Conservation (phyloP, 2,888 invertebrate species). For the Stenolophus ochropezus region DNA sequence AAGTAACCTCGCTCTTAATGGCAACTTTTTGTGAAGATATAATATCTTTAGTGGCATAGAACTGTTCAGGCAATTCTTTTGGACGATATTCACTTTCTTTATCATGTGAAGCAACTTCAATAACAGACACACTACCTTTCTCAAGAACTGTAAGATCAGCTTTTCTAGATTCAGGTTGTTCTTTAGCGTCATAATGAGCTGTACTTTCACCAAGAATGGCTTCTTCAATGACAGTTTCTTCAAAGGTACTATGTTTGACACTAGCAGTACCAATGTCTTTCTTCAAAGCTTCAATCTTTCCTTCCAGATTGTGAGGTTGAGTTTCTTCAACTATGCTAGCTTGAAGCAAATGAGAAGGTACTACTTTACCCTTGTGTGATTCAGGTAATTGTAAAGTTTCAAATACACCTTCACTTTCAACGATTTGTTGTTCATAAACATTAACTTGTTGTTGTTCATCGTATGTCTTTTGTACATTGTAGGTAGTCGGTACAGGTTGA, state of each 20-base stretch:
- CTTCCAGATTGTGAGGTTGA: conserved; percentile 70
- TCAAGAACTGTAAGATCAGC: conserved; percentile 72
- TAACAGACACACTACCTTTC: conserved; percentile 73
- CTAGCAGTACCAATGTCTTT: conserved; percentile 72
- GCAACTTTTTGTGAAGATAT: conserved; percentile 73
- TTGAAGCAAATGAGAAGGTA: conserved; percentile 74
- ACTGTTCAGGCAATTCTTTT: conserved; percentile 69
- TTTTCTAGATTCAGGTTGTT: conserved; percentile 70
- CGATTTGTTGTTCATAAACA: conserved; percentile 78
- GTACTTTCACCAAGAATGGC: conserved; percentile 76
- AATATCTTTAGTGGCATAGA: conserved; percentile 73
- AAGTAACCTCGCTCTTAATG: conserved; percentile 73
- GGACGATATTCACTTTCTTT: conserved; percentile 73
- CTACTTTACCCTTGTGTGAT: conserved; percentile 74
- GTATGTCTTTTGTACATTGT: conserved; percentile 73
- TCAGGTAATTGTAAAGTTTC: conserved; percentile 74
- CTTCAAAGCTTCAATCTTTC: conserved; percentile 67
- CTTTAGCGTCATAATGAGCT: conserved; percentile 70
- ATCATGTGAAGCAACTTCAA: conserved; percentile 74
- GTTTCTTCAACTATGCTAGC: conserved; percentile 75
- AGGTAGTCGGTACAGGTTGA: conserved; percentile 69
- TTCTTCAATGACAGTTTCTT: conserved; percentile 74
- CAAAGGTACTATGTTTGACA: conserved; percentile 71
- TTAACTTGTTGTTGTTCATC: conserved; percentile 78
- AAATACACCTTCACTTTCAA: conserved; percentile 80